Evolutionary conservation across 2,888 invertebrate genomes (phyloP).

Genomic region (Leptopilina syphax): DNA sequence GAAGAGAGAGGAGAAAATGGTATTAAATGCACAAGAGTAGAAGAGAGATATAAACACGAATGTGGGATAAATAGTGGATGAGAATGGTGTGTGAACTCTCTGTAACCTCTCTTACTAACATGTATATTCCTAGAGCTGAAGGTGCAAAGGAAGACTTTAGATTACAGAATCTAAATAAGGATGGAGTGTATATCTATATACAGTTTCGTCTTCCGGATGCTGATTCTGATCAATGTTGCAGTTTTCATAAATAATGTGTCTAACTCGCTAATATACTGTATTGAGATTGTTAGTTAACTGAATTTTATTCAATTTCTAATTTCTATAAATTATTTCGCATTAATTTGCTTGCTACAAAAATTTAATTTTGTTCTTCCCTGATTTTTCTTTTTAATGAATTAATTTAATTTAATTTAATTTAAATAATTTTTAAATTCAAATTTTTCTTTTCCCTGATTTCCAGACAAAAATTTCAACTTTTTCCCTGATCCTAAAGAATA

Average conservation of each 20-base stretch:
- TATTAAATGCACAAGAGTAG: conserved; percentile 36
- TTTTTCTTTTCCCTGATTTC: too few species aligned
- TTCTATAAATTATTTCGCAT: too few species aligned
- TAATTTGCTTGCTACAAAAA: too few species aligned
- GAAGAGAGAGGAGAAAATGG: conserved; percentile 50
- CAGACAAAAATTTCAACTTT: too few species aligned
- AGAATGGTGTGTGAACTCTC: conserved; percentile 65
- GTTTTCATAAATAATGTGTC: background rate
- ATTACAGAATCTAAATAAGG: conserved; percentile 13
- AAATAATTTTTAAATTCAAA: too few species aligned
- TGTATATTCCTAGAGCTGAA: conserved; percentile 58
- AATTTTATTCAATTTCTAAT: too few species aligned
- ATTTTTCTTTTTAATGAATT: too few species aligned
- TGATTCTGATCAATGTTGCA: background rate
- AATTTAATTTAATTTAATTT: too few species aligned
- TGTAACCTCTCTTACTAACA: conserved; percentile 63
- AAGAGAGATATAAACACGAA: conserved; percentile 47
- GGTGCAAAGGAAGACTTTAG: conserved; percentile 29
- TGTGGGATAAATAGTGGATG: conserved; percentile 55
- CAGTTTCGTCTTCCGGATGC: conserved; percentile 5
- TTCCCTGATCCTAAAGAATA: too few species aligned
- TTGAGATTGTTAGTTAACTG: too few species aligned
- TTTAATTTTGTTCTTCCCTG: too few species aligned
- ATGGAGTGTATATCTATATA: background rate
- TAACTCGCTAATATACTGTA: too few species aligned